Conservation (phyloP, 1,140 invertebrate genomes). For the Stegodyphus mimosarum region DNA sequence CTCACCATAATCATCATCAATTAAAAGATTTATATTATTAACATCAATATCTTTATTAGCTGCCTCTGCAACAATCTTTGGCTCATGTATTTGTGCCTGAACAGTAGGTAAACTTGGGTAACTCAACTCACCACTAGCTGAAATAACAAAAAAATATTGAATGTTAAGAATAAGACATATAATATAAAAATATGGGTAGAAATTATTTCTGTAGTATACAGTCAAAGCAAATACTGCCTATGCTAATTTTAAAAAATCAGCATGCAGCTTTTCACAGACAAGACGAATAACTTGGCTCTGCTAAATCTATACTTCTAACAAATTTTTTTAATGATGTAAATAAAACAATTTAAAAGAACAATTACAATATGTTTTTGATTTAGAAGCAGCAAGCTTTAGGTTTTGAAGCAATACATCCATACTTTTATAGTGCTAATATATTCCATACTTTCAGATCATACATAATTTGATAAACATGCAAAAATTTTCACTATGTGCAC, state of each 20-base stretch:
- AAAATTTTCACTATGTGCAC: neutral
- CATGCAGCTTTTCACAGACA: no score
- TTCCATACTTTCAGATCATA: neutral
- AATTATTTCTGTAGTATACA: no score
- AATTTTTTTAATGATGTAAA: no score
- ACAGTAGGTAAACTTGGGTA: slow-evolving; percentile 77
- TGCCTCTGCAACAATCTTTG: slow-evolving; percentile 70
- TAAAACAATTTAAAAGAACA: no score
- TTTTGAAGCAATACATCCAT: neutral
- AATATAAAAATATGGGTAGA: no score
- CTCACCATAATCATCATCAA: slow-evolving; percentile 68
- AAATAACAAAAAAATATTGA: neutral
- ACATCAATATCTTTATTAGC: slow-evolving; percentile 72
- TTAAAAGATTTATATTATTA: slow-evolving; percentile 76
- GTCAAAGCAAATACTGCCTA: no score
- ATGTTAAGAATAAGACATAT: neutral
- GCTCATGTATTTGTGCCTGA: slow-evolving; percentile 80
- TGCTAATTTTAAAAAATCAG: no score
- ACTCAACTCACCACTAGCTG: slow-evolving; percentile 65
- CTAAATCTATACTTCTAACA: no score
- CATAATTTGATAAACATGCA: neutral
- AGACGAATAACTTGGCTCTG: no score
- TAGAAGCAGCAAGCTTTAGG: no score
- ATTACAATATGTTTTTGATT: no score
- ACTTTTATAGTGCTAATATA: neutral